A percentile compares a stretch with the other conserved stretches of the same genome.
Evolutionary conservation across 2,888 invertebrate species (phyloP).

Genomic region (Pedicia rivosa): DNA sequence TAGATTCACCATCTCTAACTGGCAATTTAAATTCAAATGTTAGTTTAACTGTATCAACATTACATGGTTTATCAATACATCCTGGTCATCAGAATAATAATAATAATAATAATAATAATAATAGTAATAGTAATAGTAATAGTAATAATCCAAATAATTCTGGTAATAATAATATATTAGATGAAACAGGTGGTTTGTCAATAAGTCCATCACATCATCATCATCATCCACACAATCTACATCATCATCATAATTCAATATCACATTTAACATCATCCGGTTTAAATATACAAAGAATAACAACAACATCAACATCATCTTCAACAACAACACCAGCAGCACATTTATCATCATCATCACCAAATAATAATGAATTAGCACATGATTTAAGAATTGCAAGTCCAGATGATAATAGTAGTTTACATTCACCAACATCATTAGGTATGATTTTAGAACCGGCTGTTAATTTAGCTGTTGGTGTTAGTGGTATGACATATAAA

Average conservation of each 20-base stretch:
- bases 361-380: too few relatives aligned
- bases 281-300: too few relatives aligned
- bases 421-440: too few relatives aligned
- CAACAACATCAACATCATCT: conserved; percentile 17
- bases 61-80: too few relatives aligned
- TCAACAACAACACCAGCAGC: conserved; percentile 21
- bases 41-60: too few relatives aligned
- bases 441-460: conserved; percentile 49
- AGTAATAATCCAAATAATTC: not conserved
- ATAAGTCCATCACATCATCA: too few relatives aligned
- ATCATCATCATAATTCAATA: conserved; percentile 6
- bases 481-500: conserved; percentile 48
- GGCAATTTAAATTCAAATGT: conserved; percentile 16
- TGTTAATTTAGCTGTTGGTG: conserved; percentile 29
- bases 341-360: conserved; percentile 29
- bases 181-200: too few relatives aligned
- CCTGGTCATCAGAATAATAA: not conserved
- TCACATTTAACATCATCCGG: conserved; percentile 14
- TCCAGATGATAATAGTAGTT: too few relatives aligned
- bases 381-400: conserved; percentile 31
- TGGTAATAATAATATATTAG: not conserved
- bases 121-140: not conserved
- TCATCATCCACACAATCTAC: conserved; percentile 14
- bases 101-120: not conserved
- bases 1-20: conserved; percentile 22